Evolutionary conservation across 2,888 invertebrate species (phyloP), one percentile per base, ranked within the genome.

Genomic region (Agriotes lineatus): DNA sequence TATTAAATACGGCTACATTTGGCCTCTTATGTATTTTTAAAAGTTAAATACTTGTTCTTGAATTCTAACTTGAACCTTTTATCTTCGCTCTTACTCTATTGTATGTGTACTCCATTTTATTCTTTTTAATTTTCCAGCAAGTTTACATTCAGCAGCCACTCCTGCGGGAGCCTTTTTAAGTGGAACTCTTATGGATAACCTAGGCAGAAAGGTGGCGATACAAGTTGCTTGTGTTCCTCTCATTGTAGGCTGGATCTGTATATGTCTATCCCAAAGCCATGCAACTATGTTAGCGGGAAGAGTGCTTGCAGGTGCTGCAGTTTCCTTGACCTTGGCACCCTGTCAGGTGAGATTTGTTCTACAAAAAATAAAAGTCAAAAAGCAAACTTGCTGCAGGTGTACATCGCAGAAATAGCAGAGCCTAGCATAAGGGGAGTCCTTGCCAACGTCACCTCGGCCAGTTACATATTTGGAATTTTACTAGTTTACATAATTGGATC

Each of bases 341-440:
- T 90, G 90, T 45, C 93, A 93, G 89, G 93, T 93, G 83, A 7
- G 30, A 33, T 33, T n/a, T n/a, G n/a, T n/a, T n/a, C n/a, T n/a
- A n/a, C n/a, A n/a, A n/a, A n/a, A n/a, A n/a, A n/a, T n/a, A n/a
- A n/a, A n/a, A n/a, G n/a, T n/a, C n/a, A n/a, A n/a, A n/a, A n/a
- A n/a, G n/a, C n/a, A n/a, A n/a, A n/a, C n/a, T n/a, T n/a, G n/a
- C n/a, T 82, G 1, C 82, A 93, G 93, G 90, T 93, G 1, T 88
- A 93, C 73, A 87, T 93, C 69, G 91, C 92, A 2, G 93, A 93
- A 85, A 91, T 91, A 70, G 89, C 93, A 1, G 92, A 93, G 74
- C 91, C 93, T 18, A 87, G 89, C 76, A 81, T 93, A 12, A 86
- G 93, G 66, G 91, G 93, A 2, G 82, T 89, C 54, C 85, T 93